phyloP scores from a whole-genome alignment of 2,113 vertebrate species.

The Megalops atlanticus region DNA sequence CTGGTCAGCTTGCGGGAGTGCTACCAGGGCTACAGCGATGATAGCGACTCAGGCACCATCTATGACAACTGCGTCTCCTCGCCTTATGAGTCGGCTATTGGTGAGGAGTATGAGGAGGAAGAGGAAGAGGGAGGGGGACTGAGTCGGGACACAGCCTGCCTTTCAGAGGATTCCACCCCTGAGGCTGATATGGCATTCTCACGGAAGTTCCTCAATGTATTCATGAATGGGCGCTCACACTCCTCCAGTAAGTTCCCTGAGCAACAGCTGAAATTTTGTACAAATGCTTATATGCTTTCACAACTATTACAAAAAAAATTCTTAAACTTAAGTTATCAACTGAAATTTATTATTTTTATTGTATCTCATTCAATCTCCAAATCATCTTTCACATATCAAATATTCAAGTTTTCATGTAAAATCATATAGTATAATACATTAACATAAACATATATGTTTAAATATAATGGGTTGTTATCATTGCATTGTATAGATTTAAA shows the following conservation, averaged over 20 bases:
- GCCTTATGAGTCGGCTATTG: constrained; percentile 88
- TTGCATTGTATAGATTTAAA: too few species aligned
- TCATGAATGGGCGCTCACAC: constrained; percentile 91
- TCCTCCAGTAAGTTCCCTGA: constrained; percentile 88
- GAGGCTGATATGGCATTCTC: constrained; percentile 90
- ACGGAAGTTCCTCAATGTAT: constrained; percentile 97
- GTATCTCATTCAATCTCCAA: too few species aligned
- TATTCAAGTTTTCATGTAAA: too few species aligned
- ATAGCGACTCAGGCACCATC: constrained; percentile 92
- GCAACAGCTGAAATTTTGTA: too few species aligned
- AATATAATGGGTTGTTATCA: too few species aligned
- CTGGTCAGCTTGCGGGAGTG: constrained; percentile 91
- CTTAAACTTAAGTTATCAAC: too few species aligned
- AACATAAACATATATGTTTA: too few species aligned
- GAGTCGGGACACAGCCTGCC: constrained; percentile 77
- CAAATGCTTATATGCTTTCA: too few species aligned
- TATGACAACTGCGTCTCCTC: constrained; percentile 95
- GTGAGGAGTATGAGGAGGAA: constrained; percentile 90
- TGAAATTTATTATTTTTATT: too few species aligned
- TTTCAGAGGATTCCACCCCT: constrained; percentile 87
- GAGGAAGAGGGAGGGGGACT: constrained; percentile 53
- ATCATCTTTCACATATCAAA: too few species aligned
- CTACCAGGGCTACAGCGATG: constrained; percentile 91
- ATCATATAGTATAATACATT: too few species aligned
- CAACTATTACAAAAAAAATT: too few species aligned